Percentiles rank a stretch among this genome's conserved stretches.
Evolutionary conservation across 2,113 vertebrate genomes (phyloP).

Genomic region (Corythoichthys haematopterus): DNA sequence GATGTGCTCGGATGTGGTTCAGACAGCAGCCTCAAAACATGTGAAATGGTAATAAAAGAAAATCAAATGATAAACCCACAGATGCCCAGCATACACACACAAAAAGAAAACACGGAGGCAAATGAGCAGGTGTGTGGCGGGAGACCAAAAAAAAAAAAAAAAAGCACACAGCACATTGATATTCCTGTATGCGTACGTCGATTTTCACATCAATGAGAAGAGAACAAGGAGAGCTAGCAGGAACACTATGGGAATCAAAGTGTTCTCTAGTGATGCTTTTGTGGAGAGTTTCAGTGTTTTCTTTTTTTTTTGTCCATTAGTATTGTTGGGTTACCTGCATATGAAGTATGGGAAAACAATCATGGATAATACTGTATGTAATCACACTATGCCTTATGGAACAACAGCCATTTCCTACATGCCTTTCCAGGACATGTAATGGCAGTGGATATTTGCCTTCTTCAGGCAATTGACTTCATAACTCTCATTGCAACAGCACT

Average conservation of each 20-base stretch:
- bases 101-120: slow-evolving; percentile 15
- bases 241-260: slow-evolving; percentile 54
- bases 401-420: too few relatives aligned
- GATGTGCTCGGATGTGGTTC: slow-evolving; percentile 42
- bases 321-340: too few relatives aligned
- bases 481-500: too few relatives aligned
- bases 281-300: slow-evolving; percentile 12
- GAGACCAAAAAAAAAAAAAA: slow-evolving; percentile 3
- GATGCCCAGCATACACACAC: slow-evolving; percentile 4
- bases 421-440: too few relatives aligned
- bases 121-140: slow-evolving; percentile 53
- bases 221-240: slow-evolving; percentile 52
- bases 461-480: too few relatives aligned
- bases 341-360: too few relatives aligned
- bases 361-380: too few relatives aligned
- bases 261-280: slow-evolving; percentile 36
- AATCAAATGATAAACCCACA: slow-evolving; percentile 29
- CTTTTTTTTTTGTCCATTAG: too few relatives aligned
- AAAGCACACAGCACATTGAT: slow-evolving; percentile 38
- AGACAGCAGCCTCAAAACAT: slow-evolving; percentile 41
- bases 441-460: too few relatives aligned
- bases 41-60: slow-evolving; percentile 22
- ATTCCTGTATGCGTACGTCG: slow-evolving; percentile 36
- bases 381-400: too few relatives aligned
- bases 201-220: slow-evolving; percentile 62